Percentiles rank a stretch among this genome's conserved stretches.
Conservation (phyloP, 2,797 vertebrate genomes). For the Presbytis comata region DNA sequence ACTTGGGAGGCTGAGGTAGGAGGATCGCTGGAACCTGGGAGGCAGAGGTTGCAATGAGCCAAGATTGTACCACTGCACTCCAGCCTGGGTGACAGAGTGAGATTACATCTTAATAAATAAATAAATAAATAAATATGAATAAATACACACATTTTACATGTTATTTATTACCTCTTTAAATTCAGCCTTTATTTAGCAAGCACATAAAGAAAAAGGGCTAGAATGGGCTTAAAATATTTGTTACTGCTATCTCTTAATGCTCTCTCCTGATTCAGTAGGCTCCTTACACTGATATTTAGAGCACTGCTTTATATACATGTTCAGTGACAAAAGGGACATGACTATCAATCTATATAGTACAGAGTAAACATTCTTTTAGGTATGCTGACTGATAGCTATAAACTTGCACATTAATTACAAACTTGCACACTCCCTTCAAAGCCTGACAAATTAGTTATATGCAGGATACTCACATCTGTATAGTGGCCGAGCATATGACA, state of each 20-base stretch:
- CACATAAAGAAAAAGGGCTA: background rate
- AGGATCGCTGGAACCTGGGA: background rate
- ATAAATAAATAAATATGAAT: background rate
- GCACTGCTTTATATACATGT: background rate
- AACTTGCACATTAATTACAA: background rate
- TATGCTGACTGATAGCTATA: background rate
- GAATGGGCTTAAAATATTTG: background rate
- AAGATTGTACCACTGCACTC: background rate
- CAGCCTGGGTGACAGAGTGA: background rate
- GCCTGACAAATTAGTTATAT: background rate
- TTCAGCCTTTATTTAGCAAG: background rate
- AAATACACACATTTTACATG: background rate
- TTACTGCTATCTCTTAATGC: background rate
- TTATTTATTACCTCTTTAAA: conserved; percentile 28
- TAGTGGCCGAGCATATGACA: conserved; percentile 94
- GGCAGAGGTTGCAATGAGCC: background rate
- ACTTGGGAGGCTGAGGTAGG: background rate
- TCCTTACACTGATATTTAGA: background rate
- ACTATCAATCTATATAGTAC: background rate
- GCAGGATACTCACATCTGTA: conserved; percentile 90
- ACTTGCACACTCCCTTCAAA: background rate
- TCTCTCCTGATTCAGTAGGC: background rate
- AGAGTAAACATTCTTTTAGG: conserved; percentile 36
- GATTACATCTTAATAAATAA: background rate
- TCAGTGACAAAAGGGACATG: background rate